A percentile compares a stretch with the other conserved stretches of the same genome.
These are phyloP conservation scores for Laticauda laticaudata DNA, from an alignment of 2,113 vertebrate species.

Conservation along the genomic window DNA sequence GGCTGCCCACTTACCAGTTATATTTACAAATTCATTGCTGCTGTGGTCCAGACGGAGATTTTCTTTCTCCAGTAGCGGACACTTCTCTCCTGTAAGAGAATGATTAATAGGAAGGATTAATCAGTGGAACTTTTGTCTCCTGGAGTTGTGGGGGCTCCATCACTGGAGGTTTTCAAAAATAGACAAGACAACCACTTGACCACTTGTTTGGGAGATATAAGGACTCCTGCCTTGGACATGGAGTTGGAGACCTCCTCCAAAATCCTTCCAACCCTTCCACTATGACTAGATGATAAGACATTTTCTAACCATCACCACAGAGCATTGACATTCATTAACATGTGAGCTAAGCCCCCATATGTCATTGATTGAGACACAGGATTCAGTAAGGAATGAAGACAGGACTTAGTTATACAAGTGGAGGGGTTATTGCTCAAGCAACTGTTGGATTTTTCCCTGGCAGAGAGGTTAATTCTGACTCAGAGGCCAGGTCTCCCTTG, in stretches of 20 bases:
- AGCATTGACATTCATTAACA: background rate
- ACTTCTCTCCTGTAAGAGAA: constrained; percentile 60
- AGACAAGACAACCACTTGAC: background rate
- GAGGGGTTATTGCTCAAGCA: background rate
- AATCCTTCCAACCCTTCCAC: background rate
- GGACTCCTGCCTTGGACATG: background rate
- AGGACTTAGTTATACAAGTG: background rate
- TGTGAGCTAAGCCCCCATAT: background rate
- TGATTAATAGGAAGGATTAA: background rate
- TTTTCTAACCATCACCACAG: background rate
- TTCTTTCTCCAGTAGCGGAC: constrained; percentile 67
- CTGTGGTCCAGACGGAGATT: constrained; percentile 61
- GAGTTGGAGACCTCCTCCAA: background rate
- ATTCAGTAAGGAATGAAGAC: background rate
- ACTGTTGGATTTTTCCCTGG: background rate
- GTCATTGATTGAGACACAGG: background rate
- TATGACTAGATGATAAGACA: background rate
- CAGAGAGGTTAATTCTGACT: background rate
- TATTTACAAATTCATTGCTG: constrained; percentile 56
- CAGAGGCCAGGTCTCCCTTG: background rate
- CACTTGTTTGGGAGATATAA: background rate
- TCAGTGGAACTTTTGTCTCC: background rate
- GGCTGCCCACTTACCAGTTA: constrained; percentile 63
- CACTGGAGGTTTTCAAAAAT: background rate
- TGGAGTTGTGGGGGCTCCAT: background rate